phyloP scores from a whole-genome alignment of 2,113 vertebrate species.

The Prinia subflava region DNA sequence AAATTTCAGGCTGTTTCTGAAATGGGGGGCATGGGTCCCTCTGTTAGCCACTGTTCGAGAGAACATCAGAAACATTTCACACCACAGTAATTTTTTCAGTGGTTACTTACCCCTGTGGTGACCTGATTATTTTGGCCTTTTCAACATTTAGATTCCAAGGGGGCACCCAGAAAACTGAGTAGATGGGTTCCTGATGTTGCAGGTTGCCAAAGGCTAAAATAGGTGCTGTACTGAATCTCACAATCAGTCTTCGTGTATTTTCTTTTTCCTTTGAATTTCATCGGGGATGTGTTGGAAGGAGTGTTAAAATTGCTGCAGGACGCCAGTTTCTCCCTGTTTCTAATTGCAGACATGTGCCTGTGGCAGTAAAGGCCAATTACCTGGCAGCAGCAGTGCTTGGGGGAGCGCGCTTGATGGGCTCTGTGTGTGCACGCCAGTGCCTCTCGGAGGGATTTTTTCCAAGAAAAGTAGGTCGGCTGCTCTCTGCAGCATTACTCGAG shows the following conservation, averaged over 20 bases:
- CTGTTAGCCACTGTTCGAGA: background rate
- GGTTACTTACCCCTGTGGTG: background rate
- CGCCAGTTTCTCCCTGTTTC: background rate
- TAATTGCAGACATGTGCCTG: background rate
- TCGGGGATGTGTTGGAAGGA: background rate
- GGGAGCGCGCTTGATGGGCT: background rate
- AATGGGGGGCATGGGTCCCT: background rate
- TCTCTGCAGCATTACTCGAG: background rate
- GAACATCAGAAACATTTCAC: background rate
- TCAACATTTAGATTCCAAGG: background rate
- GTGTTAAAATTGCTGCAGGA: background rate
- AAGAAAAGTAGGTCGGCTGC: constrained; percentile 42
- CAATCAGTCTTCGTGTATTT: background rate
- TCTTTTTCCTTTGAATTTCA: background rate
- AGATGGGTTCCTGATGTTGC: background rate
- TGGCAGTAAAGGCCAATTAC: background rate
- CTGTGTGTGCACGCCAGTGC: background rate
- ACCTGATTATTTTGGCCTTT: background rate
- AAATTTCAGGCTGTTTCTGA: background rate
- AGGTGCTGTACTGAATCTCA: background rate
- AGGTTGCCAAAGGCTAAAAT: background rate
- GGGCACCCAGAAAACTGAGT: background rate
- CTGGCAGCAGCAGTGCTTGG: background rate
- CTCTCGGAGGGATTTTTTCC: background rate
- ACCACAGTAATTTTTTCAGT: background rate